These are phyloP conservation scores for Charina bottae DNA, from an alignment of 2,113 vertebrate species.

Conservation along the genomic window DNA sequence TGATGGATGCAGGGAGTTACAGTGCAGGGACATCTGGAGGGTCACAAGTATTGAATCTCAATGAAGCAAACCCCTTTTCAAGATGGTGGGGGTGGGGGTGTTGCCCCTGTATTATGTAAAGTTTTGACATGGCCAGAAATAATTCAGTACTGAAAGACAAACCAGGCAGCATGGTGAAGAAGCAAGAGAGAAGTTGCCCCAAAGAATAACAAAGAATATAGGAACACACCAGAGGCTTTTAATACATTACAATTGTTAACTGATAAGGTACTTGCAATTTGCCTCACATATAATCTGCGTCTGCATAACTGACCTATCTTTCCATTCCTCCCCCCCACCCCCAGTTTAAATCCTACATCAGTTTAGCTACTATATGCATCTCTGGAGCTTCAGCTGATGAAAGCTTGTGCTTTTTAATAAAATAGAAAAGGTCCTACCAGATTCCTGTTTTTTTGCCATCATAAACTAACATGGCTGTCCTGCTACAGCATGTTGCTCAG, in stretches of 20 bases:
- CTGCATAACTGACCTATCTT: not conserved
- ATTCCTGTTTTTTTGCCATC: not conserved
- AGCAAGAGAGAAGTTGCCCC: not conserved
- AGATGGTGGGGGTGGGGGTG: not conserved
- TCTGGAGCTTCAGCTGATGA: not conserved
- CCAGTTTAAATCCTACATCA: not conserved
- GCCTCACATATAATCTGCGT: not conserved
- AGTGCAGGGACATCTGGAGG: not conserved
- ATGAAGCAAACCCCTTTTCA: not conserved
- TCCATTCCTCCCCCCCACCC: not conserved
- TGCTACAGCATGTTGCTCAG: not conserved
- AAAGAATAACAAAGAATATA: not conserved
- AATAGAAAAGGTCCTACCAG: not conserved
- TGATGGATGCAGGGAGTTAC: not conserved
- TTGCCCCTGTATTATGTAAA: not conserved
- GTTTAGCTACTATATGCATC: not conserved
- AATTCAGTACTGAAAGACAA: not conserved
- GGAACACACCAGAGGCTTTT: not conserved
- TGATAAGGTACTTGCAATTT: not conserved
- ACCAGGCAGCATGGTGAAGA: not conserved
- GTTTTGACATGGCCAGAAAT: not conserved
- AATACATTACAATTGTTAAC: not conserved
- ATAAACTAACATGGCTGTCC: not conserved
- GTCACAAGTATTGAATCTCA: not conserved
- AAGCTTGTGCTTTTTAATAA: not conserved